phyloP scores from a whole-genome alignment of 2,888 invertebrate species.

The Cheilosia urbana region DNA sequence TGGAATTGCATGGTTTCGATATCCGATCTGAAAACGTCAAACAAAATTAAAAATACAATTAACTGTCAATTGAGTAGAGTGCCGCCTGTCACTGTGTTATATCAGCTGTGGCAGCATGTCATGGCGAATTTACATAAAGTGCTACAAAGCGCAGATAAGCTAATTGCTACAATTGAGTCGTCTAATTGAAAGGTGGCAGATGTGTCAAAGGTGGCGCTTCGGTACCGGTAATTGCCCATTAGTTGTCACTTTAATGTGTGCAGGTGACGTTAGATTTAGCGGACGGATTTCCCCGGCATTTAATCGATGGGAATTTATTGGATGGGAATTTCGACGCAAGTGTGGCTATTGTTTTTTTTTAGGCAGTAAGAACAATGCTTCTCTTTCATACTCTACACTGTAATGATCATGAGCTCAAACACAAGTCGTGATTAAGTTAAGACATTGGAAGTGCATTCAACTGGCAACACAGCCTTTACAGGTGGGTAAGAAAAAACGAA shows the following conservation, averaged over 20 bases:
- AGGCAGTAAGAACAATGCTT: no score
- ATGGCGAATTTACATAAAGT: not conserved
- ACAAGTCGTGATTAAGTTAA: no score
- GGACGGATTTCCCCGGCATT: no score
- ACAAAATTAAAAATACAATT: conserved; percentile 27
- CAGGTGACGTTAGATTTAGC: not conserved
- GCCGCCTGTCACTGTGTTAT: not conserved
- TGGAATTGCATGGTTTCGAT: conserved; percentile 92
- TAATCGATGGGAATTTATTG: no score
- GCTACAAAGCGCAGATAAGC: conserved; percentile 10
- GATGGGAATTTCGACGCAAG: no score
- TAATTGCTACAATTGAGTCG: conserved; percentile 12
- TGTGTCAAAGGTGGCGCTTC: conserved; percentile 50
- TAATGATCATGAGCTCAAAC: no score
- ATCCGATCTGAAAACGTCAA: conserved; percentile 86
- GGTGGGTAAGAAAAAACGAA: no score
- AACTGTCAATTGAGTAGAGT: conserved; percentile 4
- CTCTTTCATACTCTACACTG: no score
- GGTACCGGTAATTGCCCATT: not conserved
- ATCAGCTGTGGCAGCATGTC: not conserved
- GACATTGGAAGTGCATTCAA: no score
- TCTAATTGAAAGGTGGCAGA: conserved; percentile 22
- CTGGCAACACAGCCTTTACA: no score
- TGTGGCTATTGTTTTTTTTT: no score
- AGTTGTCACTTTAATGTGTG: not conserved